Evolutionary conservation across 2,888 invertebrate species (phyloP), one percentile per base, ranked within the genome.

Genomic region (Aphidoletes aphidimyza): DNA sequence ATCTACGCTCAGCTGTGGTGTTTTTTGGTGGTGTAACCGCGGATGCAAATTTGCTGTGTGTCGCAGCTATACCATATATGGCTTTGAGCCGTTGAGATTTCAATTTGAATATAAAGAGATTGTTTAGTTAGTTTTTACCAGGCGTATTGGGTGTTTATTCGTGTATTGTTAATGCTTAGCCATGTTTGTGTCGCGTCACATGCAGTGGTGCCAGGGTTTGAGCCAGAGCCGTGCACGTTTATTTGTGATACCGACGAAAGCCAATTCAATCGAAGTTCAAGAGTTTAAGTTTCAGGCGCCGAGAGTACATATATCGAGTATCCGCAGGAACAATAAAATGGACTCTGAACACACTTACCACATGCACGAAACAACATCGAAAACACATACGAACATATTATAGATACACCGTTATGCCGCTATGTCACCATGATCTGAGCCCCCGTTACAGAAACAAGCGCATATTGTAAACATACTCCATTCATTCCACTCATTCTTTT

Each of bases 61-160:
- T 54, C 2, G n/a, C 2, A 22, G 22, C 22, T 22, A 54, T 54
- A 22, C 39, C 54, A 22, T n/a, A n/a, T n/a, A n/a, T n/a, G n/a
- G n/a, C n/a, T 37, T 81, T 39, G n/a, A n/a, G 81, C 34, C 39
- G 22, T 81, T 30, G 81, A n/a, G 39, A 22, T 81, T 19, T n/a
- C 81, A 69, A 69, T 69, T 69, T 69, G 69, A 69, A 69, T 69
- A 69, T 69, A 69, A 69, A 69, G 34, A 69, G 69, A 69, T 30
- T 69, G 69, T 69, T 69, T 22, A 54, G 54, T 54, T 26, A 54
- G 54, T 22, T 54, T 54, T 69, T 17, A 69, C 30, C 69, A 30
- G 34, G 30, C 8, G 69, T 14, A 30, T 8, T 30, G 2, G 42
- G 6, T 42, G 42, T 42, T 42, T 42, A n/a, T 54, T 54, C 54